These are phyloP conservation scores for Limnodromus scolopaceus DNA, from an alignment of 2,797 vertebrate species.

Conservation along the genomic window DNA sequence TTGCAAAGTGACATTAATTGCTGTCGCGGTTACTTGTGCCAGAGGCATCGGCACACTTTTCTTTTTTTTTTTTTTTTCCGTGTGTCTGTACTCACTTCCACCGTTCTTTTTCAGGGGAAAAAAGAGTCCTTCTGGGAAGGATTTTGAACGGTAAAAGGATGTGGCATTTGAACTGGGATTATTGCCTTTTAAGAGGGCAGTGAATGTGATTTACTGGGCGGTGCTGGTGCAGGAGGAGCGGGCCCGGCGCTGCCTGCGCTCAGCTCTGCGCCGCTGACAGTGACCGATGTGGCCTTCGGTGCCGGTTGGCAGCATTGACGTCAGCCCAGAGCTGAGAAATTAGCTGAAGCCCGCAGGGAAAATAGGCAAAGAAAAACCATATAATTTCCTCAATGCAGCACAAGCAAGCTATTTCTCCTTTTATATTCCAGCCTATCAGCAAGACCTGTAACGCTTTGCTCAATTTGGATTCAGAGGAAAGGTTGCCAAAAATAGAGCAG, in stretches of 20 bases:
- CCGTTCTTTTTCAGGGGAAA: not conserved
- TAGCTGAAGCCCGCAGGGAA: conserved; percentile 71
- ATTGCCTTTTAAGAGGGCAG: conserved; percentile 36
- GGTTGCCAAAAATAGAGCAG: conserved; percentile 74
- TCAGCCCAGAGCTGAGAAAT: conserved; percentile 74
- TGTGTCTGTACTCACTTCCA: not conserved
- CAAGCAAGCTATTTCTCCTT: conserved; percentile 59
- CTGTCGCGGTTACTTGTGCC: conserved; percentile 1
- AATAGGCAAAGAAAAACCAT: conserved; percentile 61
- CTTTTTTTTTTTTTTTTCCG: not conserved
- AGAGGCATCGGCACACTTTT: not conserved
- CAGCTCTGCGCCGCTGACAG: not conserved
- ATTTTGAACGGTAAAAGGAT: not conserved
- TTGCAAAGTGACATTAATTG: conserved; percentile 50
- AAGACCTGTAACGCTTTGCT: conserved; percentile 63
- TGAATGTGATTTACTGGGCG: not conserved
- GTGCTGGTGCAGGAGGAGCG: not conserved
- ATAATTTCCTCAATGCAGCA: conserved; percentile 62
- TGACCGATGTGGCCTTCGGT: conserved; percentile 53
- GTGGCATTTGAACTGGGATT: conserved; percentile 20
- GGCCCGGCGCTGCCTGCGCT: not conserved
- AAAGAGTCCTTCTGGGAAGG: not conserved
- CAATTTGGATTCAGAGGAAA: conserved; percentile 67
- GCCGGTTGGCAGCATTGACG: conserved; percentile 73
- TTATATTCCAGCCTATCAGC: conserved; percentile 58